phyloP scores from a whole-genome alignment of 2,797 vertebrate species.

The Clangula hyemalis region DNA sequence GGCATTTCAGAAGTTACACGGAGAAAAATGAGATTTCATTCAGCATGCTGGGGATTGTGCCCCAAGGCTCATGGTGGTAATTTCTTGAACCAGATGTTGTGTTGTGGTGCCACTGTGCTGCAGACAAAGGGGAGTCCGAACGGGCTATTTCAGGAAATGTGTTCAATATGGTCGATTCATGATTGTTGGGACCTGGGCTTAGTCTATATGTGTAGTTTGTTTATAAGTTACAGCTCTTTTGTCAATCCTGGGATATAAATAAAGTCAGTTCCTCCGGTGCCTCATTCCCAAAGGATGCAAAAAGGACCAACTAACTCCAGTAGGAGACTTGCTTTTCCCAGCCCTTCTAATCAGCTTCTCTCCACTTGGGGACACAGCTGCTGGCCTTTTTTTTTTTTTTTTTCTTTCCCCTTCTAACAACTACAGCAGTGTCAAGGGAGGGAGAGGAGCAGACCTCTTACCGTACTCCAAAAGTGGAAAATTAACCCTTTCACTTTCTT shows the following conservation, averaged over 20 bases:
- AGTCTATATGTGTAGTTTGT: neutral
- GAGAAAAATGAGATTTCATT: neutral
- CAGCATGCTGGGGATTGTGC: neutral
- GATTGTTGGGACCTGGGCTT: neutral
- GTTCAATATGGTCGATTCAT: fast-evolving
- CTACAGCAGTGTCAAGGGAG: neutral
- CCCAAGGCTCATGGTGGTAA: neutral
- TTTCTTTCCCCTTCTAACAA: neutral
- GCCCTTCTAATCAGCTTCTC: neutral
- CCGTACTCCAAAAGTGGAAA: neutral
- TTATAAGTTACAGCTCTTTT: neutral
- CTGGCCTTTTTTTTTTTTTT: neutral
- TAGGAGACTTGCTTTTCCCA: neutral
- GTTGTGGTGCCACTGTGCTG: neutral
- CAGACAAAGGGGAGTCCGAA: neutral
- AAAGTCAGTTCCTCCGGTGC: neutral
- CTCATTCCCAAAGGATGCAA: neutral
- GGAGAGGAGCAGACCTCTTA: neutral
- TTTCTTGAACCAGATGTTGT: neutral
- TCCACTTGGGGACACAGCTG: neutral
- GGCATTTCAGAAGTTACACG: neutral
- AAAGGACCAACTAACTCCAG: neutral
- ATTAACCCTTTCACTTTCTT: neutral
- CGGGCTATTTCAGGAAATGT: neutral
- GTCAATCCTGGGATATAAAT: neutral